phyloP scores from a whole-genome alignment of 2,113 vertebrate genomes.

The Oreochromis niloticus region DNA sequence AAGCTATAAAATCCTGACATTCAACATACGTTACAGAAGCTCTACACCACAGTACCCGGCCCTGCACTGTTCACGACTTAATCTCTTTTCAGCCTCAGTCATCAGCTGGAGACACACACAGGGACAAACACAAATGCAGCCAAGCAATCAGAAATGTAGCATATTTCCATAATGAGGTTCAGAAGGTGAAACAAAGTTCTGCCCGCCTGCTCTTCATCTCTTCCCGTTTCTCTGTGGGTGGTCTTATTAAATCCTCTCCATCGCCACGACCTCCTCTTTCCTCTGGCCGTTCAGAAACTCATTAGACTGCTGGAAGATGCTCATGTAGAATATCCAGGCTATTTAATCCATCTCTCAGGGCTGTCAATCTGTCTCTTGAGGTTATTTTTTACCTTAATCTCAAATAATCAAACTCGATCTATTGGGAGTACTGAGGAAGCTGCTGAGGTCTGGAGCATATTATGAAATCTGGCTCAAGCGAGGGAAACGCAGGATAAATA shows the following conservation, averaged over 20 bases:
- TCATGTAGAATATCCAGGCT: neutral
- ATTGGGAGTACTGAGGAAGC: neutral
- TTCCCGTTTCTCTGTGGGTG: conserved; percentile 3
- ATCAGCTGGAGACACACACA: neutral
- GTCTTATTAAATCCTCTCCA: conserved; percentile 52
- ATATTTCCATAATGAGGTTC: conserved; percentile 56
- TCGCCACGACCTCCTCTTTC: conserved; percentile 3
- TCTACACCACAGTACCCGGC: neutral
- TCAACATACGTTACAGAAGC: neutral
- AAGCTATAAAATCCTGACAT: neutral
- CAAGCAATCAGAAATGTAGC: conserved; percentile 23
- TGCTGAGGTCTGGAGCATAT: neutral
- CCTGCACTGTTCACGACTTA: neutral
- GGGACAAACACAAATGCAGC: neutral
- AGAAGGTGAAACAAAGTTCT: conserved; percentile 35
- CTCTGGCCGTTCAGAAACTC: conserved; percentile 15
- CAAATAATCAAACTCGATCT: neutral
- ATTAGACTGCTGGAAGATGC: conserved; percentile 15
- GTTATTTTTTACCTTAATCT: conserved; percentile 1
- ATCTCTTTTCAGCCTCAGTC: neutral
- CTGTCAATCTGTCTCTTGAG: neutral
- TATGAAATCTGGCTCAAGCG: neutral
- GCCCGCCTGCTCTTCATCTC: conserved; percentile 14
- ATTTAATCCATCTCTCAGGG: neutral
- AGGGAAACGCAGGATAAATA: neutral